Evolutionary conservation across 2,113 vertebrate species (phyloP).

Genomic region (Noctilio leporinus): DNA sequence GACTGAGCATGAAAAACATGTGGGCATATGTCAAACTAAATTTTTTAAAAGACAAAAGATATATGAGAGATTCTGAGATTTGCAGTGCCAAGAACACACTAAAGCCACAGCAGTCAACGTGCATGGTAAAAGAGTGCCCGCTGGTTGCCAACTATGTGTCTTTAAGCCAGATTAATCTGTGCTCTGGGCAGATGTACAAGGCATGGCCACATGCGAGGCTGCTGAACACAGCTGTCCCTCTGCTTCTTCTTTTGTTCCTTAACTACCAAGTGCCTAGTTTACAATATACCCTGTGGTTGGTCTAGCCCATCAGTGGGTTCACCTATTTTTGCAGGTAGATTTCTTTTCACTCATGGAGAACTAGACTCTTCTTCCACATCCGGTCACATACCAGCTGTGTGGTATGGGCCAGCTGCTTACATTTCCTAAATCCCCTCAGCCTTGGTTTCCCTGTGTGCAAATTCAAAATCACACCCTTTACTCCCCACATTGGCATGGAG

Average conservation of each 20-base stretch:
- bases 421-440: not conserved
- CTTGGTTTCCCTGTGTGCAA: not conserved
- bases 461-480: not conserved
- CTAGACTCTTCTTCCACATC: not conserved
- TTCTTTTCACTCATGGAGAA: not conserved
- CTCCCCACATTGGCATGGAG: not conserved
- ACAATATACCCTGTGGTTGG: too few relatives aligned
- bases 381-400: not conserved
- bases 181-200: not conserved
- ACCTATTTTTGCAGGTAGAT: not conserved
- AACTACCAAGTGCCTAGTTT: not conserved
- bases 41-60: constrained; percentile 35
- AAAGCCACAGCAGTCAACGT: not conserved
- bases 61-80: not conserved
- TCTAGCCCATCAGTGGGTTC: not conserved
- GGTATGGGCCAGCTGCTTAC: not conserved
- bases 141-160: constrained; percentile 6
- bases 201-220: not conserved
- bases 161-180: not conserved
- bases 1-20: constrained; percentile 28
- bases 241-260: not conserved
- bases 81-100: not conserved
- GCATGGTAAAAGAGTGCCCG: not conserved
- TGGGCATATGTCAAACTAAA: constrained; percentile 43
- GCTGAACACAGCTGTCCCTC: not conserved